Percentiles rank a stretch among this genome's conserved stretches.
Evolutionary conservation across 2,888 invertebrate genomes (phyloP).

Genomic region (Calameuta filiformis): DNA sequence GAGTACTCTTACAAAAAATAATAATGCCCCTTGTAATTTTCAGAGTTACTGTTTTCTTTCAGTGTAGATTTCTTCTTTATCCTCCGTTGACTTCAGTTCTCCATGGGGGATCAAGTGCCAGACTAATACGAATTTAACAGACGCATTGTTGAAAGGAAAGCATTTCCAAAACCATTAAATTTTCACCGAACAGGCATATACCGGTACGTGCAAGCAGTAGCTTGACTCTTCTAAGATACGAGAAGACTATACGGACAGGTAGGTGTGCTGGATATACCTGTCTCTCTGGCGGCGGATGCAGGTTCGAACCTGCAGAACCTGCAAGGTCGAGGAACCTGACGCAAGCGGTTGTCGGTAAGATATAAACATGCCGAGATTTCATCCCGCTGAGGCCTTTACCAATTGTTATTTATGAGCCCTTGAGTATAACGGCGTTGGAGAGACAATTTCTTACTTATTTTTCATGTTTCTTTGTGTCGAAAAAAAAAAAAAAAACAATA

Average conservation of each 20-base stretch:
- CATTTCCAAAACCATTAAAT: background rate
- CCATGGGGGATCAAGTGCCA: no score
- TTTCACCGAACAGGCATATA: background rate
- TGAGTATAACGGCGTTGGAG: background rate
- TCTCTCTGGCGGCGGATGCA: conserved; percentile 36
- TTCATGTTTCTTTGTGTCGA: background rate
- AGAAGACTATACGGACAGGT: background rate
- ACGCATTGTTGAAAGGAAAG: background rate
- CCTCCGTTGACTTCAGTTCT: no score
- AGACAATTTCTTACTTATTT: background rate
- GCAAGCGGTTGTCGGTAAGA: conserved; percentile 9
- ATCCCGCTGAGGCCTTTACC: background rate
- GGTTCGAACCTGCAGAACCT: conserved; percentile 56
- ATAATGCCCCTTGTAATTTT: background rate
- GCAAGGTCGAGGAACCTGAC: conserved; percentile 59
- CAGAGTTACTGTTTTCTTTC: background rate
- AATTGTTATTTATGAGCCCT: conserved; percentile 16
- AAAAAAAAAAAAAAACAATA: background rate
- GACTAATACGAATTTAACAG: background rate
- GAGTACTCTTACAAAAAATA: no score
- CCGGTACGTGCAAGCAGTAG: background rate
- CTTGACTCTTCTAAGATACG: background rate
- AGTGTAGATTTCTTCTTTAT: background rate
- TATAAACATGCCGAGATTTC: conserved; percentile 11
- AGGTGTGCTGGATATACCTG: background rate